These are phyloP conservation scores for Drosophila buzzatii DNA, from an alignment of 2,888 invertebrate genomes.

Conservation along the genomic window DNA sequence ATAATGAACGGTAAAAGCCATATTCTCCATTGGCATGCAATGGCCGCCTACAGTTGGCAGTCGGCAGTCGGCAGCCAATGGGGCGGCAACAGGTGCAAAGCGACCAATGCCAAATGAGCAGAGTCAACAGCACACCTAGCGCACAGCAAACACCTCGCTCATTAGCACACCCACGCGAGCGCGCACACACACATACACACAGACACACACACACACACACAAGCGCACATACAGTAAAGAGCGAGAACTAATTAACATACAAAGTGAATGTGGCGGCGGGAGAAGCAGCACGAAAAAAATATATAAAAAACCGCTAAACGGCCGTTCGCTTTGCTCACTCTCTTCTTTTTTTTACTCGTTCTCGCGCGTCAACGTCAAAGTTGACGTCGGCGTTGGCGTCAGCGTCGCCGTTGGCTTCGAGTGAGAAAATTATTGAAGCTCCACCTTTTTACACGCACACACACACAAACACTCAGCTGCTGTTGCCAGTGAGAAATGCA, in stretches of 20 bases:
- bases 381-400: slow-evolving; percentile 25
- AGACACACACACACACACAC: slow-evolving; percentile 19
- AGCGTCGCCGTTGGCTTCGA: slow-evolving; percentile 50
- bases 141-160: slow-evolving; percentile 64
- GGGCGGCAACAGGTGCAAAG: slow-evolving; percentile 71
- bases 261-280: slow-evolving; percentile 58
- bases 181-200: slow-evolving; percentile 20
- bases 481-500: slow-evolving; percentile 44
- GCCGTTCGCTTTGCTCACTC: slow-evolving; percentile 39
- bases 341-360: slow-evolving; percentile 30
- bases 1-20: slow-evolving; percentile 2
- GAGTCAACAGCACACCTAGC: slow-evolving; percentile 54
- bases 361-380: slow-evolving; percentile 35
- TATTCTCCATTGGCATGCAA: slow-evolving; percentile 21
- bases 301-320: slow-evolving; percentile 41
- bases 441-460: slow-evolving; percentile 72
- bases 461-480: slow-evolving; percentile 34
- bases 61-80: slow-evolving; percentile 51
- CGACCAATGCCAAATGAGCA: slow-evolving; percentile 65
- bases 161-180: slow-evolving; percentile 67
- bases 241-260: slow-evolving; percentile 76
- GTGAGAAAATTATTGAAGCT: slow-evolving; percentile 77
- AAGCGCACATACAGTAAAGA: slow-evolving; percentile 39
- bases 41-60: slow-evolving; percentile 41
- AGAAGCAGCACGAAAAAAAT: slow-evolving; percentile 36